Percentiles rank a stretch among this genome's conserved stretches.
phyloP scores from a whole-genome alignment of 2,797 vertebrate genomes.

The Parambassis ranga region DNA sequence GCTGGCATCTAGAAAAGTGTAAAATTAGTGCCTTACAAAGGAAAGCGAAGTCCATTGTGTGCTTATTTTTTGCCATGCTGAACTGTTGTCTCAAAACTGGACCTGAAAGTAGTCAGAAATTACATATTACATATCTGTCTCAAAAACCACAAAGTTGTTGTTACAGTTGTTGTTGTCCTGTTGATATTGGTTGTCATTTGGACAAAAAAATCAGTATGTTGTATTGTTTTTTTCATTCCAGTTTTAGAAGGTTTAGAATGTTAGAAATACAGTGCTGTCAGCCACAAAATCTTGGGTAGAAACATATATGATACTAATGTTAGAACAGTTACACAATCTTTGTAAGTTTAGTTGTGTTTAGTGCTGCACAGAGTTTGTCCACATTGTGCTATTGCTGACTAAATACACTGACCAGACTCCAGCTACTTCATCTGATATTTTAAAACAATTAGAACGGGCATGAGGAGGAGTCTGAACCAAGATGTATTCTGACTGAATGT shows the following conservation, averaged over 20 bases:
- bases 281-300: background rate
- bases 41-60: constrained; percentile 5
- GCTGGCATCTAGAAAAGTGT: background rate
- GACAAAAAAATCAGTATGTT: too few relatives aligned
- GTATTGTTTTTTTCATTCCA: background rate
- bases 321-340: too few relatives aligned
- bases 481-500: background rate
- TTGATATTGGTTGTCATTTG: too few relatives aligned
- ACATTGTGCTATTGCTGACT: background rate
- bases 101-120: background rate
- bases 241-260: too few relatives aligned
- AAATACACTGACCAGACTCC: background rate
- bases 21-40: constrained; percentile 50
- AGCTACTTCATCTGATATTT: too few relatives aligned
- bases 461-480: too few relatives aligned
- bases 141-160: constrained; percentile 6
- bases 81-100: constrained; percentile 7
- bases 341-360: too few relatives aligned
- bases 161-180: too few relatives aligned
- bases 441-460: too few relatives aligned
- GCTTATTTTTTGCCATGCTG: background rate
- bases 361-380: background rate
- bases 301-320: too few relatives aligned
- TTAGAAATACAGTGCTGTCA: constrained; percentile 41
- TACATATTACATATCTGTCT: background rate